phyloP scores from a whole-genome alignment of 1,140 invertebrate species.

The Drosophila busckii region DNA sequence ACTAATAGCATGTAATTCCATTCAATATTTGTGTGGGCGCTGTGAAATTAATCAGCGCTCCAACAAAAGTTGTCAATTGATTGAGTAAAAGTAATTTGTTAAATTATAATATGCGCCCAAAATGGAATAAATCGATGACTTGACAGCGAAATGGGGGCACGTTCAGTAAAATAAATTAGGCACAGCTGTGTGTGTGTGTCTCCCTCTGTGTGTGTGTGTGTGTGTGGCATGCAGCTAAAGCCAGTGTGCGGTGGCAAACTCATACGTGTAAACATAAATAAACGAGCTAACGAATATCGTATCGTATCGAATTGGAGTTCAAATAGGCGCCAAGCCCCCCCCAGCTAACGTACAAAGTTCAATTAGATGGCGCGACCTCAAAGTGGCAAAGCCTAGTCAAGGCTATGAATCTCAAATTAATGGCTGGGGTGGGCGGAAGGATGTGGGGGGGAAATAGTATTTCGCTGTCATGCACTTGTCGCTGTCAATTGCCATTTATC shows the following conservation, averaged over 20 bases:
- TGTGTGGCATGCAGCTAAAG: not conserved
- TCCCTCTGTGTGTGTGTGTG: conserved; percentile 22
- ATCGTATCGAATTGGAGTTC: conserved; percentile 30
- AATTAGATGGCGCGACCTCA: conserved; percentile 43
- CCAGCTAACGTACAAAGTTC: conserved; percentile 47
- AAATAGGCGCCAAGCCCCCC: conserved; percentile 9
- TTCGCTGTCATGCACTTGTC: conserved; percentile 43
- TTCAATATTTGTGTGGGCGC: too few species aligned
- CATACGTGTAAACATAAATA: conserved; percentile 69
- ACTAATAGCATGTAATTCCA: too few species aligned
- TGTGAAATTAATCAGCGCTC: too few species aligned
- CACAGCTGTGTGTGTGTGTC: conserved; percentile 59
- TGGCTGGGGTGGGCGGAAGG: not conserved
- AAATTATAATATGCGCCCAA: conserved; percentile 73
- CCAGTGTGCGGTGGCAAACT: conserved; percentile 4
- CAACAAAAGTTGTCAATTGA: too few species aligned
- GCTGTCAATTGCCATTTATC: conserved; percentile 71
- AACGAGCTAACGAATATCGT: conserved; percentile 72
- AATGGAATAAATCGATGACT: conserved; percentile 68
- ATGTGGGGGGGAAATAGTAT: conserved; percentile 1
- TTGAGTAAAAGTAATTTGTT: conserved; percentile 74
- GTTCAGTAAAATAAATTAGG: conserved; percentile 73
- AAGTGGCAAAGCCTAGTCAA: too few species aligned
- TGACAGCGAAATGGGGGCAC: conserved; percentile 46
- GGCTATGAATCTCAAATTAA: too few species aligned